Conservation (phyloP, 2,888 invertebrate species). For the Spicauda simplicius region DNA sequence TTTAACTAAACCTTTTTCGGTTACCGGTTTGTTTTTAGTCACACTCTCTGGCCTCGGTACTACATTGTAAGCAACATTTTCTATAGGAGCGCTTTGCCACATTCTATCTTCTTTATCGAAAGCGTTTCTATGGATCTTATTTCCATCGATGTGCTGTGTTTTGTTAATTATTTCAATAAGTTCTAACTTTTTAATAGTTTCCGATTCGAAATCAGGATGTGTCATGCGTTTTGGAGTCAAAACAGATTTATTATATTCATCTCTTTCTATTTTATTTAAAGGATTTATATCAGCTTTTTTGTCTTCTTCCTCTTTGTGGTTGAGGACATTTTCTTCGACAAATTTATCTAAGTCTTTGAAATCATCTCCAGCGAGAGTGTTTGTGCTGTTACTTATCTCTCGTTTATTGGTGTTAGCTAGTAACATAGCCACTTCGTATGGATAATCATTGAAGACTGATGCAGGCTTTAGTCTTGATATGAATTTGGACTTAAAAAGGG, state of each 20-base stretch:
- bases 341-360: slow-evolving; percentile 1
- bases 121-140: slow-evolving; percentile 53
- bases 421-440: slow-evolving; percentile 63
- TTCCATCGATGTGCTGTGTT: slow-evolving; percentile 45
- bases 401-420: slow-evolving; percentile 50
- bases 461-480: slow-evolving; percentile 53
- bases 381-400: slow-evolving; percentile 27
- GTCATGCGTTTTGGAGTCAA: slow-evolving; percentile 57
- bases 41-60: slow-evolving; percentile 53
- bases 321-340: slow-evolving; percentile 33
- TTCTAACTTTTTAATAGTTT: slow-evolving; percentile 54
- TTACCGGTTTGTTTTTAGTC: slow-evolving; percentile 54
- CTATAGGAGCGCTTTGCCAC: slow-evolving; percentile 58
- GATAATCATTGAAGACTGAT: slow-evolving; percentile 63
- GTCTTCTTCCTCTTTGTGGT: slow-evolving; percentile 11
- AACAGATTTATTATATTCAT: slow-evolving; percentile 36
- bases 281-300: slow-evolving; percentile 36
- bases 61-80: slow-evolving; percentile 56
- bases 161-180: slow-evolving; percentile 53
- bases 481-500: slow-evolving; percentile 51
- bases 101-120: slow-evolving; percentile 56
- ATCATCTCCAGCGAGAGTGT: slow-evolving; percentile 33
- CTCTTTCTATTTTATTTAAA: slow-evolving; percentile 30
- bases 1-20: slow-evolving; percentile 70
- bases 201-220: slow-evolving; percentile 55